Evolutionary conservation across 2,113 vertebrate species (phyloP).

Genomic region (Hippoglossus stenolepis): DNA sequence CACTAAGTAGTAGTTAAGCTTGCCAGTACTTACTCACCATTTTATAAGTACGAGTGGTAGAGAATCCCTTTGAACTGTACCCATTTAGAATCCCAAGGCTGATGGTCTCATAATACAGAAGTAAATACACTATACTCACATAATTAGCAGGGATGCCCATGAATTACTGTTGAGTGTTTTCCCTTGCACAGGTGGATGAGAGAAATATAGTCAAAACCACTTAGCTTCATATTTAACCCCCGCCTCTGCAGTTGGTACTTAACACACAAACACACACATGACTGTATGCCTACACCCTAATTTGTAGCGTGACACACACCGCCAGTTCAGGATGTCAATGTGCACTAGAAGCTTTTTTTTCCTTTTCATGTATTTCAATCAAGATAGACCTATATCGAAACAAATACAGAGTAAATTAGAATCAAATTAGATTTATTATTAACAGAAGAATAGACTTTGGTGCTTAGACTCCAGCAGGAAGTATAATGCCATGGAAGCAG

Average conservation of each 20-base stretch:
- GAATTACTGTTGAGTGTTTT: slow-evolving; percentile 54
- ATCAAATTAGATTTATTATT: too few species aligned
- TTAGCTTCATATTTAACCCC: slow-evolving; percentile 1
- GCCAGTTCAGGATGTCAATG: too few species aligned
- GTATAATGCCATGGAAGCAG: too few species aligned
- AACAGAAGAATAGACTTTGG: too few species aligned
- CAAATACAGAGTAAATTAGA: too few species aligned
- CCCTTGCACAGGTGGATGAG: slow-evolving; percentile 58
- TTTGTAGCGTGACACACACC: neutral
- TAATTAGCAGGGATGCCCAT: slow-evolving; percentile 67
- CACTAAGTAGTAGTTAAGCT: slow-evolving; percentile 79
- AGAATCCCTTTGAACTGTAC: slow-evolving; percentile 73
- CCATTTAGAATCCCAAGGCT: slow-evolving; percentile 69
- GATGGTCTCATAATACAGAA: slow-evolving; percentile 70
- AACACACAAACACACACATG: neutral
- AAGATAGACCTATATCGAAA: too few species aligned
- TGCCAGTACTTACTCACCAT: slow-evolving; percentile 76
- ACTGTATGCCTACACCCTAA: neutral
- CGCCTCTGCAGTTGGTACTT: slow-evolving; percentile 3
- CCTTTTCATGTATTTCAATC: too few species aligned
- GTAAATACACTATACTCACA: slow-evolving; percentile 65
- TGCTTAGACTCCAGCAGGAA: too few species aligned
- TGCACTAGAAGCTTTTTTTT: slow-evolving; percentile 20
- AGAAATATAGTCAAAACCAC: slow-evolving; percentile 17
- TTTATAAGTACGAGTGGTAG: slow-evolving; percentile 74